These are phyloP conservation scores for Aphelenchoides fujianensis DNA, from an alignment of 1,140 invertebrate species.

Conservation along the genomic window DNA sequence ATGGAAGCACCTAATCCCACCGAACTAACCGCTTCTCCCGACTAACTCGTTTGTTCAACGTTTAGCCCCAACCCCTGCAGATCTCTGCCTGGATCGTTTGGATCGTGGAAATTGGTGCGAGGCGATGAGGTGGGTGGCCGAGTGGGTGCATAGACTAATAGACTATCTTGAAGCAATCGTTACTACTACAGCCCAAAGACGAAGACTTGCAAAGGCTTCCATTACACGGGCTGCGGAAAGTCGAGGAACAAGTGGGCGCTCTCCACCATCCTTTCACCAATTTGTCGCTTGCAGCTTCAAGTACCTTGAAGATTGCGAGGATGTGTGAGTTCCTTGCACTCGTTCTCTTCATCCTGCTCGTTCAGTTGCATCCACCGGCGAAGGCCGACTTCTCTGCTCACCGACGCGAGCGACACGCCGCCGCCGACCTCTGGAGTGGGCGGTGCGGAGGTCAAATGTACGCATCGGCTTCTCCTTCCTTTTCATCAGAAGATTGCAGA, in stretches of 20 bases:
- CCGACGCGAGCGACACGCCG: neutral
- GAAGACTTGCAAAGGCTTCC: constrained; percentile 52
- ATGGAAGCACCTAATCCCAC: neutral
- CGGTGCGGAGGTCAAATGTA: neutral
- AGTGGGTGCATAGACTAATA: neutral
- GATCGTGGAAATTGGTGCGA: constrained; percentile 56
- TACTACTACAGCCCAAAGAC: constrained; percentile 52
- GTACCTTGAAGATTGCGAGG: constrained; percentile 16
- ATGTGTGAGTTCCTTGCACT: neutral
- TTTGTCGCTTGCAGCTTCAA: constrained; percentile 14
- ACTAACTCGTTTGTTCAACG: neutral
- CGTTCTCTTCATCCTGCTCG: neutral
- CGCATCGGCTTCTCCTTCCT: neutral
- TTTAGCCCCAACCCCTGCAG: constrained; percentile 25
- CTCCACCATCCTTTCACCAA: constrained; percentile 19
- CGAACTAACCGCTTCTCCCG: constrained; percentile 1
- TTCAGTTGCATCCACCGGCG: constrained; percentile 24
- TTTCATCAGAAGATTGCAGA: constrained; percentile 24
- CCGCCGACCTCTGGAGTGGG: neutral
- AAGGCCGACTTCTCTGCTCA: neutral
- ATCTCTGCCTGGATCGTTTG: constrained; percentile 46
- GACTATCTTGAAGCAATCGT: constrained; percentile 32
- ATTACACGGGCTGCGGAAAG: constrained; percentile 57
- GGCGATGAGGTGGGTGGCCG: constrained; percentile 38
- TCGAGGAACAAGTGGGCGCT: constrained; percentile 55